phyloP scores from a whole-genome alignment of 2,113 vertebrate species.

The Dipodomys stephensi region DNA sequence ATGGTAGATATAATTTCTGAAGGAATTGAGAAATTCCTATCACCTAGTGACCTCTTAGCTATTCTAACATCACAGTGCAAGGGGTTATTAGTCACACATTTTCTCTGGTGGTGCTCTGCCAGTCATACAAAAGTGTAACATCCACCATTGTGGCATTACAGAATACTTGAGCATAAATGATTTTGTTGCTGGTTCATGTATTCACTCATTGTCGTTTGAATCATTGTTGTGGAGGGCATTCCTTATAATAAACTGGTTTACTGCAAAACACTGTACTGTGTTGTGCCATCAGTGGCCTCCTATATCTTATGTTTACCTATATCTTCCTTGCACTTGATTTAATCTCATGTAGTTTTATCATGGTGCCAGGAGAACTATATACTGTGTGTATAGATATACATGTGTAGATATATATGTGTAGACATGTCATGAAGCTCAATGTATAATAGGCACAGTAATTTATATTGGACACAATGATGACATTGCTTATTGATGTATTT shows the following conservation, averaged over 20 bases:
- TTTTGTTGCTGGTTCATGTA: neutral
- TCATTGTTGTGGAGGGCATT: neutral
- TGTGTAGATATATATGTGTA: too few relatives aligned
- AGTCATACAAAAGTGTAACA: too few relatives aligned
- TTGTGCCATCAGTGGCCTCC: neutral
- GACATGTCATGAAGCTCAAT: neutral
- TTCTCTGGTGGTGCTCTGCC: neutral
- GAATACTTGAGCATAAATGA: neutral
- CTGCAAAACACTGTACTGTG: neutral
- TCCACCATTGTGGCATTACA: neutral
- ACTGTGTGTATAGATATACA: neutral
- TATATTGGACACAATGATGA: neutral
- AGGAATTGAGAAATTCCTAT: neutral
- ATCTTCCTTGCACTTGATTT: neutral
- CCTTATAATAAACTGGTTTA: neutral
- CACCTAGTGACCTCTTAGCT: neutral
- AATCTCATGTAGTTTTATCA: neutral
- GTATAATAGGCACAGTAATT: neutral
- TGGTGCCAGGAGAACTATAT: neutral
- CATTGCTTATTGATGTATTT: neutral
- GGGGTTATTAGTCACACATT: neutral
- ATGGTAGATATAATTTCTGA: too few relatives aligned
- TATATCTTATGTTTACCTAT: neutral
- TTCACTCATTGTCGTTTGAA: neutral
- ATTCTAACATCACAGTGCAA: accelerated